Evolutionary conservation across 1,140 invertebrate species (phyloP).

Genomic region (Calephelis nemesis): DNA sequence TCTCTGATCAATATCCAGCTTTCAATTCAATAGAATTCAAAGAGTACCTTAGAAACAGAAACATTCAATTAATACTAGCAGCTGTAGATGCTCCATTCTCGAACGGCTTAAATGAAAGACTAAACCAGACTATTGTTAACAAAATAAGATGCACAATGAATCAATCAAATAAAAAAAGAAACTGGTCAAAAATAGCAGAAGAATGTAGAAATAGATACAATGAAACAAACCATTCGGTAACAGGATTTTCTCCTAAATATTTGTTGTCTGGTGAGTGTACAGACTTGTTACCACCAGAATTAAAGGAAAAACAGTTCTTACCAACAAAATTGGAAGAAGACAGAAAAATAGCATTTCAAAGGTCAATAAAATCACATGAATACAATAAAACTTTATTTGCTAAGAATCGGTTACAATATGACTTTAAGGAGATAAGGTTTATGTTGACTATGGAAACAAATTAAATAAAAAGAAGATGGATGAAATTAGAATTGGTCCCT

Average conservation of each 20-base stretch:
- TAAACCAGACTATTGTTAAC: conserved; percentile 21
- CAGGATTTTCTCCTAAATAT: conserved; percentile 31
- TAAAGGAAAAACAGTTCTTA: conserved; percentile 24
- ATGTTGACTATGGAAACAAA: conserved; percentile 27
- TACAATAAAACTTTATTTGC: conserved; percentile 9
- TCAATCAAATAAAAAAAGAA: background rate
- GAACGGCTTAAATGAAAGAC: background rate
- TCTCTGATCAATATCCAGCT: too few species aligned
- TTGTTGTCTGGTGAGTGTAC: conserved; percentile 25
- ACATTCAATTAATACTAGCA: conserved; percentile 17
- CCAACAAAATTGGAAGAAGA: conserved; percentile 23
- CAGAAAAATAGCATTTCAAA: conserved; percentile 25
- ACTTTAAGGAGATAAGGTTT: conserved; percentile 25
- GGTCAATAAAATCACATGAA: background rate
- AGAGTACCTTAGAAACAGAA: background rate
- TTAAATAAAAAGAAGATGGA: conserved; percentile 1
- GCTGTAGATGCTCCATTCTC: background rate
- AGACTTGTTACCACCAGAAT: conserved; percentile 23
- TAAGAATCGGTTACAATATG: conserved; percentile 21
- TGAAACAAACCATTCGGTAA: conserved; percentile 31
- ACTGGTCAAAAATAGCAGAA: conserved; percentile 20
- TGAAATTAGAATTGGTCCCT: conserved; percentile 22
- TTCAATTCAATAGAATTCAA: conserved; percentile 16
- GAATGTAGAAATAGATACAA: conserved; percentile 28
- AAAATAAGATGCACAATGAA: conserved; percentile 18